Percentiles rank a stretch among this genome's conserved stretches.
phyloP scores from a whole-genome alignment of 2,888 invertebrate species.

The Watsonalla binaria region DNA sequence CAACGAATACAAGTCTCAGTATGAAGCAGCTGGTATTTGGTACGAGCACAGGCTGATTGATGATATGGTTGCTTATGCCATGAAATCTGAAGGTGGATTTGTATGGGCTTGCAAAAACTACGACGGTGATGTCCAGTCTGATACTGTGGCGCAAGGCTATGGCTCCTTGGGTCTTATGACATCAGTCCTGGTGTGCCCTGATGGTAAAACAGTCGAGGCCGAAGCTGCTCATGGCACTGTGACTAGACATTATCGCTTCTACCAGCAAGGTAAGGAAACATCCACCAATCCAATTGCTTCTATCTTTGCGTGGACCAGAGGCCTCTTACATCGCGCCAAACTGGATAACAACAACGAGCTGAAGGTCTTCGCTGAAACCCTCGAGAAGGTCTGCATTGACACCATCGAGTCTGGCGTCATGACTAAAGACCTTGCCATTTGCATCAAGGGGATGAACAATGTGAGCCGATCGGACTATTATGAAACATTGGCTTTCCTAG shows the following conservation, averaged over 20 bases:
- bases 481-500: conserved; percentile 98
- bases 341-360: conserved; percentile 90
- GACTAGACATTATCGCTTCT: conserved; percentile 92
- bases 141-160: conserved; percentile 98
- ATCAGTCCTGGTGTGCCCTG: conserved; percentile 96
- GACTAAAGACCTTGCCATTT: conserved; percentile 99
- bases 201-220: conserved; percentile 98
- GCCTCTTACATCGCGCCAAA: conserved; percentile 95
- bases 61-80: conserved; percentile 98
- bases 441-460: conserved; percentile 94
- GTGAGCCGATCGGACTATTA: conserved; percentile 90
- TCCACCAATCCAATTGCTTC: conserved; percentile 99
- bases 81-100: conserved; percentile 99
- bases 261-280: conserved; percentile 97
- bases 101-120: conserved; percentile 99
- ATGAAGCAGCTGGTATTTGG: conserved; percentile 93
- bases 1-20: conserved; percentile 89
- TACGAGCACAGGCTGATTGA: conserved; percentile 99
- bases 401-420: conserved; percentile 97
- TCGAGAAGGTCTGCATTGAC: conserved; percentile 94
- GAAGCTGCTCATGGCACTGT: conserved; percentile 99
- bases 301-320: conserved; percentile 99
- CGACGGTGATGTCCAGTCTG: conserved; percentile 99
- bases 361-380: conserved; percentile 87
- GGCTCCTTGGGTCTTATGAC: conserved; percentile 99